Base-by-base conservation (phyloP, 2,797 vertebrate genomes). In the Huso huso region DNA sequence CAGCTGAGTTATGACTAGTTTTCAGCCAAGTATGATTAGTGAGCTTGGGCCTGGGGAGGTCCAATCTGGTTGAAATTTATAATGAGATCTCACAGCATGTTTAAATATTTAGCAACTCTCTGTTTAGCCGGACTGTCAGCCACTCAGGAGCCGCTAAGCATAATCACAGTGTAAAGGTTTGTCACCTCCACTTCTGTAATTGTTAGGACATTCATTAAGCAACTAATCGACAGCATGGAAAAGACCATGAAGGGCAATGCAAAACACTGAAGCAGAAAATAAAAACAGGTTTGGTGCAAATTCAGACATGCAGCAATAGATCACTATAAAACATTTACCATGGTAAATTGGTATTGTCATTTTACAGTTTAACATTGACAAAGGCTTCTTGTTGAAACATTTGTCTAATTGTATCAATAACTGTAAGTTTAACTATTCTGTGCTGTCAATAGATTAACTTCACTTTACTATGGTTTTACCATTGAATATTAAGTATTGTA, bases 71-170 rank as follows among this genome's bases (percentile, higher is more conserved):
- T 79, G 79, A 61, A 77, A 73, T 85, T 89, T 88, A 58, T 88
- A 90, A 90, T 89, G 88, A 89, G 86, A 87, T 89, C 82, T 86
- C 82, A 79, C 85, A 83, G 83, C 75, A 77, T 88, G 82, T 90
- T 90, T 88, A 89, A 90, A 89, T 89, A 90, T 89, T 90, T 86
- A 90, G 87, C 85, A 69, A 74, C 86, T 87, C 83, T 82, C 83
- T 80, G 81, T 84, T 82, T 80, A 84, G 80, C 77, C 81, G 83
- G 80, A 71, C 77, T 79, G 77, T 77, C 83, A 78, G 81, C 81
- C 84, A 78, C 5, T 37, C 79, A 80, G 82, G 83, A 78, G 82
- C 83, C 79, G 37, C 74, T 69, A 65, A 69, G 68, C 59, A 66
- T 51, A 71, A 65, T 15, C 13, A 58, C 10, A 58, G 12, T n/a